Percentiles rank a stretch among this genome's conserved stretches.
These are phyloP conservation scores for Melanaphis sacchari DNA, from an alignment of 1,140 invertebrate species.

Conservation along the genomic window DNA sequence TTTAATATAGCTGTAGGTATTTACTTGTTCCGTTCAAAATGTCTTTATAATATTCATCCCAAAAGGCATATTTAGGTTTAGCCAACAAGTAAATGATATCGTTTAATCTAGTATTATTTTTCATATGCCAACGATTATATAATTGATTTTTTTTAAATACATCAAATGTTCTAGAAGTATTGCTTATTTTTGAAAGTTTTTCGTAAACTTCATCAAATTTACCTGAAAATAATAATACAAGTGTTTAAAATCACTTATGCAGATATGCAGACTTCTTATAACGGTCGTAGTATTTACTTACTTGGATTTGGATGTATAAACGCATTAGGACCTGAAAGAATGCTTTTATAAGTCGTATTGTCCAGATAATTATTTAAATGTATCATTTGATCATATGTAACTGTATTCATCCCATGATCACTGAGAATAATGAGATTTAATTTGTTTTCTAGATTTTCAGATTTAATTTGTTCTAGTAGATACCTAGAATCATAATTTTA, in stretches of 20 bases:
- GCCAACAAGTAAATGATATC: slow-evolving; percentile 35
- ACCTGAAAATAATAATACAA: slow-evolving; percentile 17
- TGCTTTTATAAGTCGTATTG: slow-evolving; percentile 65
- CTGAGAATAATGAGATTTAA: slow-evolving; percentile 76
- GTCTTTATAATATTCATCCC: neutral
- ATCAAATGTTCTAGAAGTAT: neutral
- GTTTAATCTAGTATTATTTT: slow-evolving; percentile 15
- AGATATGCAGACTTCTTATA: neutral
- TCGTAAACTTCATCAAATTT: slow-evolving; percentile 43
- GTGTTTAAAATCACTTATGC: neutral
- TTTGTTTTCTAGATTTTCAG: slow-evolving; percentile 65
- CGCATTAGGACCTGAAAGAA: slow-evolving; percentile 65
- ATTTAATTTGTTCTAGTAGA: slow-evolving; percentile 67
- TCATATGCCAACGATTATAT: slow-evolving; percentile 36
- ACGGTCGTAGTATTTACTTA: slow-evolving; percentile 59
- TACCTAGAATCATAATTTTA: slow-evolving; percentile 61
- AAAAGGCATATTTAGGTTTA: slow-evolving; percentile 32
- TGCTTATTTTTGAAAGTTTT: neutral
- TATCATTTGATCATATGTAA: slow-evolving; percentile 67
- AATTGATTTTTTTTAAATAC: slow-evolving; percentile 52
- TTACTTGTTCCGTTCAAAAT: slow-evolving; percentile 20
- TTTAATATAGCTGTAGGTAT: neutral
- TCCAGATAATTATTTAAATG: slow-evolving; percentile 69
- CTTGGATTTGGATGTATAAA: slow-evolving; percentile 68
- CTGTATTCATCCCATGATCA: slow-evolving; percentile 77